Base-by-base conservation (phyloP, 2,888 invertebrate genomes). In the Blastobasis lacticolella region DNA sequence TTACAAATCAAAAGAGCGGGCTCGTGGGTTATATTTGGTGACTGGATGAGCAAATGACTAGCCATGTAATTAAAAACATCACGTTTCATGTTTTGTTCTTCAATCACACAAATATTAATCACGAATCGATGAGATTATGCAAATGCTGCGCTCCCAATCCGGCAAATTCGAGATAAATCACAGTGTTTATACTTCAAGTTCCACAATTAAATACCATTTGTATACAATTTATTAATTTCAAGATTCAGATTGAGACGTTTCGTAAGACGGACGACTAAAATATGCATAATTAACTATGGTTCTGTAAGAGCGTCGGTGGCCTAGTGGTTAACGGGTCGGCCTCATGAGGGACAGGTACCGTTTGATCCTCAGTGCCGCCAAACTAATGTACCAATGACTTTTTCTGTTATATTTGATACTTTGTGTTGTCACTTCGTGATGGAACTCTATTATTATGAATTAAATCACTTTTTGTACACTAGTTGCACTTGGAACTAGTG, bases 121-220 rank as follows among this genome's bases (percentile, higher is more conserved):
- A 38, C 43, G 61, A 57, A 61, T 65, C 54, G 64, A 61, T 60
- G 61, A 50, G 63, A 70, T 75, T 74, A 77, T 75, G 75, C 64
- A 63, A 73, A 76, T 69, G 46, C 46, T 45, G 58, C 51, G 55
- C 61, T 56, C 61, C 58, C 59, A 64, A 65, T 65, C 66, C 59
- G 63, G 56, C 55, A 55, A 54, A 60, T 52, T 44, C 49, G 49
- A 51, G 41, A 73, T 77, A 75, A 74, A 75, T 77, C 69, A 71
- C 49, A 55, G 53, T 65, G 69, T 66, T 71, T 68, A 66, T 69
- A 73, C 68, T 62, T 58, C 61, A 67, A 65, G 64, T 69, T 66
- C 65, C 66, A 68, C 62, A 3, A 68, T 69, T 70, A 64, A 63
- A 63, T 63, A 66, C 63, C 58, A 68, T 71, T 73, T 71, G 65